Evolutionary conservation across 2,797 vertebrate genomes (phyloP).

Genomic region (Paratrypauchen microcephalus): DNA sequence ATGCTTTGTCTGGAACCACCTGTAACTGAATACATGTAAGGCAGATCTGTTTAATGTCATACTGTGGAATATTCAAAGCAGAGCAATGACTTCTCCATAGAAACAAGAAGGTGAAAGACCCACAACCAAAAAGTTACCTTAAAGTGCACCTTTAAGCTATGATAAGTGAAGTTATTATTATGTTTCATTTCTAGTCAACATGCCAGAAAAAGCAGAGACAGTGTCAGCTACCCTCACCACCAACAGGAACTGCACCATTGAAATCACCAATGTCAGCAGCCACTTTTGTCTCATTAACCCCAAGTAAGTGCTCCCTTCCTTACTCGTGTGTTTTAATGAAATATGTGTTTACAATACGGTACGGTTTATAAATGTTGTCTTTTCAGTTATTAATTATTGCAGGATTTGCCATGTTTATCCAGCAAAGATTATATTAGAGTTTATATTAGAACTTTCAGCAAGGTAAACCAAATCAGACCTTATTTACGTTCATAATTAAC

Average conservation of each 20-base stretch:
- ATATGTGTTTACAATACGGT: neutral
- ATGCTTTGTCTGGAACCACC: too few species aligned
- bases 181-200: constrained; percentile 49
- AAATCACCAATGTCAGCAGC: constrained; percentile 66
- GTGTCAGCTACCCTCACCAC: constrained; percentile 71
- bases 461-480: neutral
- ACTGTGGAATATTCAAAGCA: too few species aligned
- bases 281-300: constrained; percentile 73
- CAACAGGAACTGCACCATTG: constrained; percentile 74
- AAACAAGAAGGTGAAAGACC: too few species aligned
- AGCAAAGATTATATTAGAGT: neutral
- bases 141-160: neutral
- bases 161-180: neutral
- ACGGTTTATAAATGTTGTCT: neutral
- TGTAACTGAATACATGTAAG: too few species aligned
- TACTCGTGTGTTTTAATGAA: too few species aligned
- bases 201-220: constrained; percentile 71
- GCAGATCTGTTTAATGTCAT: too few species aligned
- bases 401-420: neutral
- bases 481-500: neutral
- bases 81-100: too few species aligned
- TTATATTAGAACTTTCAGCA: neutral
- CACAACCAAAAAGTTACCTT: too few species aligned
- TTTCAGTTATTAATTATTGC: neutral
- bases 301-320: constrained; percentile 57